A percentile compares a stretch with the other conserved stretches of the same genome.
Evolutionary conservation across 92 coral and sea anemone species (phyloP).

Genomic region (Bergia puertoricense): DNA sequence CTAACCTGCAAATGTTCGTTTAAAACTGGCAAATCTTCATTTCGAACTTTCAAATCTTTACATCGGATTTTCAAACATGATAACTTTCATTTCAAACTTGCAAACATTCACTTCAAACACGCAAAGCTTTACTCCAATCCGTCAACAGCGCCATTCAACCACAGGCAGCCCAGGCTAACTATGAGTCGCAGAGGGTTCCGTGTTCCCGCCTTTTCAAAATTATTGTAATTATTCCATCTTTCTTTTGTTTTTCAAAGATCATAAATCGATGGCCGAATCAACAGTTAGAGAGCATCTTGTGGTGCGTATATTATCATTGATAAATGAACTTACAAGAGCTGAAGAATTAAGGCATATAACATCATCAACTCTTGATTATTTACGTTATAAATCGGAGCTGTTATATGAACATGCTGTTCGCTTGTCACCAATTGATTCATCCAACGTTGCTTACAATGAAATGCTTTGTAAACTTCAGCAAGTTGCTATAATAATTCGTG

Average conservation of each 20-base stretch:
- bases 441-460: slow-evolving; percentile 16
- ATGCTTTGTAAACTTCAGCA: slow-evolving; percentile 27
- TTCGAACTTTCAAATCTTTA: no score
- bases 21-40: background rate
- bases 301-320: slow-evolving; percentile 35
- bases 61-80: no score
- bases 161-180: slow-evolving; percentile 31
- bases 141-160: slow-evolving; percentile 35
- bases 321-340: slow-evolving; percentile 32
- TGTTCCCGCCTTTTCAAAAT: slow-evolving; percentile 34
- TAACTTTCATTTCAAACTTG: no score
- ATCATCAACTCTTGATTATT: slow-evolving; percentile 35
- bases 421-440: slow-evolving; percentile 39
- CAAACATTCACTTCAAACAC: no score
- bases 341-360: slow-evolving; percentile 34
- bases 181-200: slow-evolving; percentile 39
- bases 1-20: slow-evolving; percentile 15
- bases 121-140: background rate
- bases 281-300: slow-evolving; percentile 37
- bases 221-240: slow-evolving; percentile 11
- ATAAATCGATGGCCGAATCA: slow-evolving; percentile 18
- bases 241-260: background rate
- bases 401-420: slow-evolving; percentile 47
- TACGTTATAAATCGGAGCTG: slow-evolving; percentile 38
- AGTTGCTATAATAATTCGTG: slow-evolving; percentile 37